phyloP scores from a whole-genome alignment of 2,888 invertebrate species.

The Chaitophorus viminalis region DNA sequence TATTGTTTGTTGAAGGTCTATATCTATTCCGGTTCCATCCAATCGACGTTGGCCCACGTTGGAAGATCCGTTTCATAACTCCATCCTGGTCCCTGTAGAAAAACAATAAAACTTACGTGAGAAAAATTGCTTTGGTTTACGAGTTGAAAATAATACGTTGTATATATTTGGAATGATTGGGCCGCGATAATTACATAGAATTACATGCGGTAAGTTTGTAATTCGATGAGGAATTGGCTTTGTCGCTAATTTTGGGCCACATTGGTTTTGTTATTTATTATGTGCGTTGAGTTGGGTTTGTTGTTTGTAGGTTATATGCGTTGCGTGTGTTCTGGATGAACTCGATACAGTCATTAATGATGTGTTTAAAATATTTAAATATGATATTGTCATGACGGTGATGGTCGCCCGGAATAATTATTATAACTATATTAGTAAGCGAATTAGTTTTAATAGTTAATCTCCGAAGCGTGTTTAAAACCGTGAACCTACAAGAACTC shows the following conservation, averaged over 20 bases:
- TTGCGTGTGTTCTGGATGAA: background rate
- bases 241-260: background rate
- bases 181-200: background rate
- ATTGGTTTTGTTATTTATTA: background rate
- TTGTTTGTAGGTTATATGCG: background rate
- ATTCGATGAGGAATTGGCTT: background rate
- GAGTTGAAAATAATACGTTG: background rate
- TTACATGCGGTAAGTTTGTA: background rate
- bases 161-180: background rate
- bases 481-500: background rate
- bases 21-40: constrained; percentile 75
- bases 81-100: constrained; percentile 88
- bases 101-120: constrained; percentile 62
- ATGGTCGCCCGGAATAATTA: background rate
- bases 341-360: constrained; percentile 20
- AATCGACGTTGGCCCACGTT: constrained; percentile 89
- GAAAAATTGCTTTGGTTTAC: background rate
- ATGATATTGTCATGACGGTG: background rate
- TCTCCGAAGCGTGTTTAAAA: background rate
- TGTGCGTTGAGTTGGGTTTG: background rate
- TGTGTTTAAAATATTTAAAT: no score
- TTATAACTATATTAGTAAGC: background rate
- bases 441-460: background rate
- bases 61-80: constrained; percentile 92
- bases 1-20: background rate